Conservation (phyloP, 1,140 invertebrate genomes). For the Drosophila orosa region DNA sequence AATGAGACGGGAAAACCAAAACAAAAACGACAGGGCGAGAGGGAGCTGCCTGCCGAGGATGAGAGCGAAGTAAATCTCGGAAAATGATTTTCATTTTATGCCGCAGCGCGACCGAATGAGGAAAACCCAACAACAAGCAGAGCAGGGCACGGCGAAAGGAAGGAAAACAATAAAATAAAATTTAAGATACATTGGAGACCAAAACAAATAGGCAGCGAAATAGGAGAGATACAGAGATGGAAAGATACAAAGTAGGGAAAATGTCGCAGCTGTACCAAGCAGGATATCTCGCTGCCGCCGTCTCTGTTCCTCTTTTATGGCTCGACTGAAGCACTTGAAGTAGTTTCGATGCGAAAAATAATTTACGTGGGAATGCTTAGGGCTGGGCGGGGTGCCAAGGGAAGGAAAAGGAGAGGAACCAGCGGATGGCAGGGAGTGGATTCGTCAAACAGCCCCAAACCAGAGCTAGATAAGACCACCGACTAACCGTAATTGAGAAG, state of each 20-base stretch:
- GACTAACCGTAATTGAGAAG: slow-evolving; percentile 40
- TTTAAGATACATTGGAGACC: slow-evolving; percentile 78
- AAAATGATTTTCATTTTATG: slow-evolving; percentile 50
- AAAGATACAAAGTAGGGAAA: slow-evolving; percentile 48
- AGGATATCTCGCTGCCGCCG: slow-evolving; percentile 19
- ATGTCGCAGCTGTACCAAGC: slow-evolving; percentile 65
- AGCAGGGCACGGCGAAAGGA: slow-evolving; percentile 19
- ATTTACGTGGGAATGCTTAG: slow-evolving; percentile 27
- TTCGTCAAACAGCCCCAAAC: slow-evolving; percentile 33
- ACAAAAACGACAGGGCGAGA: slow-evolving; percentile 7
- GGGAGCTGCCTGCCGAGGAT: slow-evolving; percentile 4
- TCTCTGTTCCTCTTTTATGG: slow-evolving; percentile 22
- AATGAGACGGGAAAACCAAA: slow-evolving; percentile 19
- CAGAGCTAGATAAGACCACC: slow-evolving; percentile 28
- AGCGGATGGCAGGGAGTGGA: slow-evolving; percentile 22
- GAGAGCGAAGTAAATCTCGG: slow-evolving; percentile 42
- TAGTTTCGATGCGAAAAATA: slow-evolving; percentile 63
- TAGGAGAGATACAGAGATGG: slow-evolving; percentile 37
- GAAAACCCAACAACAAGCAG: slow-evolving; percentile 16
- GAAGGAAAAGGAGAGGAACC: neutral
- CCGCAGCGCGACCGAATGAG: slow-evolving; percentile 39
- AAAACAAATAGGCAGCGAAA: slow-evolving; percentile 77
- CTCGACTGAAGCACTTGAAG: slow-evolving; percentile 55
- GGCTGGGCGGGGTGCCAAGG: neutral
- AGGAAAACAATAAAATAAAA: slow-evolving; percentile 78